Evolutionary conservation across 2,888 invertebrate genomes (phyloP).

Genomic region (Machimus atricapillus): DNA sequence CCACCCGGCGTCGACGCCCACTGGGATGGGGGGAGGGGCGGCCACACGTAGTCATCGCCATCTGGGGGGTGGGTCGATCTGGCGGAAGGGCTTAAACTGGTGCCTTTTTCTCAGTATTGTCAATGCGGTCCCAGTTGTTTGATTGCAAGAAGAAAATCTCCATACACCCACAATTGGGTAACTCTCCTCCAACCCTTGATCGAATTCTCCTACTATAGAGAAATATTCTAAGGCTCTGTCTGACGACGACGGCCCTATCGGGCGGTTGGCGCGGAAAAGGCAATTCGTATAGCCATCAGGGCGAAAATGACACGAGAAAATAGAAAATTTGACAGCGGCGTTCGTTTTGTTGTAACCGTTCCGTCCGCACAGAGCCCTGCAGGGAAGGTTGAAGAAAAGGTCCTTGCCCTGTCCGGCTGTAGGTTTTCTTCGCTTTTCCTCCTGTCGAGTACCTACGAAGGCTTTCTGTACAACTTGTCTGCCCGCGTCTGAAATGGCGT

Average conservation of each 20-base stretch:
- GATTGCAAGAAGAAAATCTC: conserved; percentile 20
- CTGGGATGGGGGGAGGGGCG: background rate
- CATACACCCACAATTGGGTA: background rate
- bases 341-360: conserved; percentile 2
- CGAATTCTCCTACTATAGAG: background rate
- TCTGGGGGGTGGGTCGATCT: background rate
- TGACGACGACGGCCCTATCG: background rate
- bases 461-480: background rate
- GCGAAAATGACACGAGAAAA: conserved; percentile 20
- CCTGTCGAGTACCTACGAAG: background rate
- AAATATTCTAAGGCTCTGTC: background rate
- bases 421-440: conserved; percentile 28
- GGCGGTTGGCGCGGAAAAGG: background rate
- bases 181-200: background rate
- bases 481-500: background rate
- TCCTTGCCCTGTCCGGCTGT: conserved; percentile 43
- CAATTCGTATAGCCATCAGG: background rate
- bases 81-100: background rate
- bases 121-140: conserved; percentile 6
- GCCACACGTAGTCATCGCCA: conserved; percentile 2
- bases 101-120: conserved; percentile 7
- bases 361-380: background rate
- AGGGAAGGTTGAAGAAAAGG: conserved; percentile 39
- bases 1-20: background rate
- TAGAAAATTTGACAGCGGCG: conserved; percentile 25